These are phyloP conservation scores for Scopus umbretta DNA, from an alignment of 2,113 vertebrate species.

Conservation along the genomic window DNA sequence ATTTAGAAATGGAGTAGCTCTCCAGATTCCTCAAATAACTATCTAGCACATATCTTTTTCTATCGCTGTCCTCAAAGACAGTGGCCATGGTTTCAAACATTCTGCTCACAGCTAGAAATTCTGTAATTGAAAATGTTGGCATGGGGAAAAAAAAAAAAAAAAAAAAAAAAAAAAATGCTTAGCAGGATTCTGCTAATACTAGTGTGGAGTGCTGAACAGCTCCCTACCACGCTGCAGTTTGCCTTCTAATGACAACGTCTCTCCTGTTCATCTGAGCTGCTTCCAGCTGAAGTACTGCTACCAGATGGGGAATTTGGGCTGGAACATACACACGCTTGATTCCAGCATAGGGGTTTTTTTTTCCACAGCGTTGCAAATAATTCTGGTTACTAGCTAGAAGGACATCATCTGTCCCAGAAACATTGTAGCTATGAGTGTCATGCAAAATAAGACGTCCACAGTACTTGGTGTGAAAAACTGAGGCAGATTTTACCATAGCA, in stretches of 20 bases:
- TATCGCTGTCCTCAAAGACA: not conserved
- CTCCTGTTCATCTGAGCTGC: not conserved
- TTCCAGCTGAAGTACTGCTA: slow-evolving; percentile 6
- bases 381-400: not conserved
- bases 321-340: not conserved
- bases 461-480: not conserved
- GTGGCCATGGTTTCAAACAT: not conserved
- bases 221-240: not conserved
- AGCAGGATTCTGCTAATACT: not conserved
- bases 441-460: not conserved
- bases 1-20: not conserved
- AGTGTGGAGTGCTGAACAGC: not conserved
- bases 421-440: not conserved
- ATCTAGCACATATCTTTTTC: not conserved
- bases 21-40: not conserved
- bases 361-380: not conserved
- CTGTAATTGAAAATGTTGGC: slow-evolving; percentile 27
- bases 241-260: not conserved
- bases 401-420: not conserved
- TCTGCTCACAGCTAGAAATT: not conserved
- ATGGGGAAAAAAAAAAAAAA: too few relatives aligned
- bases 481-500: not conserved
- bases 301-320: slow-evolving; percentile 9
- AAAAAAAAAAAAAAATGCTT: not conserved
- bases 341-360: not conserved